Conservation (phyloP, 2,888 invertebrate species). For the Euzophera pinguis region DNA sequence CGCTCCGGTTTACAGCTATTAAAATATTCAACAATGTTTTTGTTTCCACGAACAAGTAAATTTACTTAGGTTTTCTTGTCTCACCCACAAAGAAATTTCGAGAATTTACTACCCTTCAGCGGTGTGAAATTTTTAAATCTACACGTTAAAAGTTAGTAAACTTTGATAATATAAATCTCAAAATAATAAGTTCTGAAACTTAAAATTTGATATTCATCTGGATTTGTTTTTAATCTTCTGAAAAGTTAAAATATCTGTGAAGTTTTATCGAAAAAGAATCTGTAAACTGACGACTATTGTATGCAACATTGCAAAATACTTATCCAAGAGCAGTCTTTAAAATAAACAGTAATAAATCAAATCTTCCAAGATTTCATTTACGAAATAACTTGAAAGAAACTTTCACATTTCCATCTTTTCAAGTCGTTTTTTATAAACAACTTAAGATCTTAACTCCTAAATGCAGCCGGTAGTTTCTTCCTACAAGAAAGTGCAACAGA, state of each 20-base stretch:
- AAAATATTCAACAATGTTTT: slow-evolving; percentile 52
- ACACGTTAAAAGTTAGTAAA: not conserved
- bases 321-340: not conserved
- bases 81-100: not conserved
- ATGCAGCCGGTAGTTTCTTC: not conserved
- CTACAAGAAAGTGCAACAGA: not conserved
- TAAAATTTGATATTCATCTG: not conserved
- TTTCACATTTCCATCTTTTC: slow-evolving; percentile 4
- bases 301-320: not conserved
- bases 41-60: slow-evolving; percentile 37
- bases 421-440: slow-evolving; percentile 4
- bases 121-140: not conserved
- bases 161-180: not conserved
- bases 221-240: not conserved
- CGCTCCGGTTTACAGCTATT: slow-evolving; percentile 38
- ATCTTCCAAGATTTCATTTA: slow-evolving; percentile 5
- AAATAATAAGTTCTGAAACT: not conserved
- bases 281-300: no score
- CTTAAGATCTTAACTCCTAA: not conserved
- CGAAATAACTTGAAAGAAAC: slow-evolving; percentile 2
- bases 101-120: slow-evolving; percentile 1
- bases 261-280: not conserved
- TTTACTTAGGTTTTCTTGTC: slow-evolving; percentile 19
- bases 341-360: slow-evolving; percentile 8
- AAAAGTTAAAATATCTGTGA: not conserved